phyloP scores from a whole-genome alignment of 37 sponge, comb jelly and placozoan species.

The Petrosia ficiformis region DNA sequence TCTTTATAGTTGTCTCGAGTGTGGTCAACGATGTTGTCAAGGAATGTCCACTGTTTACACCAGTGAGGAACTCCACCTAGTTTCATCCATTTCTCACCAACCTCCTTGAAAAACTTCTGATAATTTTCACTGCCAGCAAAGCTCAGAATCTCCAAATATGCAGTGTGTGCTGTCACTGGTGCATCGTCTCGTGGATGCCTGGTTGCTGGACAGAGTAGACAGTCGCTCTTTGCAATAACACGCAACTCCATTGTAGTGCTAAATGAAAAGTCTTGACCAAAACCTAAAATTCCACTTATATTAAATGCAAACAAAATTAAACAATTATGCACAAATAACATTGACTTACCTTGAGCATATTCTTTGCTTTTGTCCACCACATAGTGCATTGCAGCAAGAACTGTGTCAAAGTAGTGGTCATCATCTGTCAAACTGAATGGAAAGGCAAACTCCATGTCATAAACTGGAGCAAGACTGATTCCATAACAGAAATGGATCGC shows the following conservation, averaged over 20 bases:
- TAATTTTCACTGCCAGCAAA: constrained; percentile 8
- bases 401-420: neutral
- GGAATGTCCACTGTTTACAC: constrained; percentile 12
- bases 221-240: constrained; percentile 8
- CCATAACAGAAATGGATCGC: constrained; percentile 20
- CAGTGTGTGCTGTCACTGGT: neutral
- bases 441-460: constrained; percentile 27
- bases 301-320: too few species aligned
- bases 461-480: neutral
- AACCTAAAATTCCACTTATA: neutral
- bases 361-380: constrained; percentile 5
- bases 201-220: constrained; percentile 7
- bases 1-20: neutral
- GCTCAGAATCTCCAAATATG: constrained; percentile 15
- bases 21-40: neutral
- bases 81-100: constrained; percentile 8
- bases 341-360: neutral
- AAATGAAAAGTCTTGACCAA: neutral
- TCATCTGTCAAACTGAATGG: neutral
- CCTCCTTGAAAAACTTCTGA: constrained; percentile 8
- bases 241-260: constrained; percentile 14
- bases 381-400: constrained; percentile 1
- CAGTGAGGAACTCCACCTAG: constrained; percentile 12
- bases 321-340: neutral
- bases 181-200: neutral